Base-by-base conservation (phyloP, 1,140 invertebrate species). In the Temnothorax longispinosus region DNA sequence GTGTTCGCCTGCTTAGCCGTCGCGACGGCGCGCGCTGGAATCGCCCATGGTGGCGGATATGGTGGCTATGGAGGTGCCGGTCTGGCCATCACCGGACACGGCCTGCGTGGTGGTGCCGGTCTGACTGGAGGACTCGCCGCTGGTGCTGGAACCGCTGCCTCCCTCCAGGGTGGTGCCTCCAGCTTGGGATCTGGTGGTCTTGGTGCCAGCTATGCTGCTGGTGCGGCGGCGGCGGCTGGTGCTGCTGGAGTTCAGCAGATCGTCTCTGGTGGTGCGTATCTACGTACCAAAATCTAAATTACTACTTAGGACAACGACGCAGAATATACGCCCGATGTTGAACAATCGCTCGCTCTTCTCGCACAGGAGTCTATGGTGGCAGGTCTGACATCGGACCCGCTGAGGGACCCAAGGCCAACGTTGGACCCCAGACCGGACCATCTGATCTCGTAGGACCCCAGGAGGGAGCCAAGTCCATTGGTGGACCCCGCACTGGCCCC, bases 1-100 rank as follows among this genome's bases (percentile, higher is more conserved):
- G 95, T 95, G 88, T 95, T 95, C 94, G 94, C 94, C 90, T 95
- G 95, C 91, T 92, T 95, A 92, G 95, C 95, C 76, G 94, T 95
- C 15, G 94, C 95, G 89, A 94, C 95, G 92, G 95, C 94, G 27
- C 94, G 93, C 62, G 94, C 95, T 84, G 94, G 94, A 87, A 93
- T 94, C 88, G 93, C 93, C n/a, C 94, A 90, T 74, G 93, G 92
- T 76, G 93, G 92, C 75, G 92, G 93, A n/a, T 86, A 91, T 58
- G 93, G 93, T 69, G 91, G 91, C 52, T 71, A 71, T 58, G 78
- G 62, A 88, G 89, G 93, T 27, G 18, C 91, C 41, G 94, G 93
- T 87, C 71, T 90, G 88, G 94, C 41, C 92, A 92, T 64, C 86
- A 93, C 89, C 67, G 94, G 94, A 92, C 90, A 81, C 62, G 80